These are phyloP conservation scores for Hyppa rectilinea DNA, from an alignment of 2,888 invertebrate genomes.

Conservation along the genomic window DNA sequence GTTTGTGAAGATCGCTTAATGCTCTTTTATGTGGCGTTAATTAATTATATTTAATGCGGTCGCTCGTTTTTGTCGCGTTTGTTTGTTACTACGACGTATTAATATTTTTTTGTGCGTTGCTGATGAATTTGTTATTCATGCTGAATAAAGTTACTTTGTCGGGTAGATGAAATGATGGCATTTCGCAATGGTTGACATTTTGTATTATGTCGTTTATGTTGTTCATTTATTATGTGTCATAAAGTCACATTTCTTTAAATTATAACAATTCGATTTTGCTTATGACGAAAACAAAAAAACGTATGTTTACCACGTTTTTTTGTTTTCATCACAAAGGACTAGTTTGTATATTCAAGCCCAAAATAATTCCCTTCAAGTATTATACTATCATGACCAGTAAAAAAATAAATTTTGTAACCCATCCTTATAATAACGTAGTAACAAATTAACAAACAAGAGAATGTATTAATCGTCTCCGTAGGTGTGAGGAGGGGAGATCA, in stretches of 20 bases:
- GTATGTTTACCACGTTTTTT: too few relatives aligned
- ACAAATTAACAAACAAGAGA: slow-evolving; percentile 65
- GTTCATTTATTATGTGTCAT: slow-evolving; percentile 34
- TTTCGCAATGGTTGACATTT: slow-evolving; percentile 62
- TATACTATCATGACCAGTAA: slow-evolving; percentile 9
- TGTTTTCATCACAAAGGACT: slow-evolving; percentile 10
- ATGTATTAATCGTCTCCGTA: slow-evolving; percentile 66
- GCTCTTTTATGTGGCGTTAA: slow-evolving; percentile 82
- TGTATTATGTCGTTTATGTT: slow-evolving; percentile 20
- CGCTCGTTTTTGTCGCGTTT: slow-evolving; percentile 73
- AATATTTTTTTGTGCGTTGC: slow-evolving; percentile 62
- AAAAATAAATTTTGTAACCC: slow-evolving; percentile 48
- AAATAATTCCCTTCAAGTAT: neutral
- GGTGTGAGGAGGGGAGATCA: slow-evolving; percentile 70
- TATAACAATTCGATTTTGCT: neutral
- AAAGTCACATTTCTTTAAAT: slow-evolving; percentile 31
- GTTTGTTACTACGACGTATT: slow-evolving; percentile 62
- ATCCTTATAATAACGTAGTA: slow-evolving; percentile 46
- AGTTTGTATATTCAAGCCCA: neutral
- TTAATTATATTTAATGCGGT: slow-evolving; percentile 87
- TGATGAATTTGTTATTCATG: slow-evolving; percentile 69
- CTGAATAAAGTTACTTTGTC: slow-evolving; percentile 65
- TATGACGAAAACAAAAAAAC: too few relatives aligned
- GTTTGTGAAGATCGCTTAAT: slow-evolving; percentile 75
- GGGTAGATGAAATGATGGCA: slow-evolving; percentile 61